These are phyloP conservation scores for Sparus aurata DNA, from an alignment of 2,797 vertebrate genomes.

Conservation along the genomic window DNA sequence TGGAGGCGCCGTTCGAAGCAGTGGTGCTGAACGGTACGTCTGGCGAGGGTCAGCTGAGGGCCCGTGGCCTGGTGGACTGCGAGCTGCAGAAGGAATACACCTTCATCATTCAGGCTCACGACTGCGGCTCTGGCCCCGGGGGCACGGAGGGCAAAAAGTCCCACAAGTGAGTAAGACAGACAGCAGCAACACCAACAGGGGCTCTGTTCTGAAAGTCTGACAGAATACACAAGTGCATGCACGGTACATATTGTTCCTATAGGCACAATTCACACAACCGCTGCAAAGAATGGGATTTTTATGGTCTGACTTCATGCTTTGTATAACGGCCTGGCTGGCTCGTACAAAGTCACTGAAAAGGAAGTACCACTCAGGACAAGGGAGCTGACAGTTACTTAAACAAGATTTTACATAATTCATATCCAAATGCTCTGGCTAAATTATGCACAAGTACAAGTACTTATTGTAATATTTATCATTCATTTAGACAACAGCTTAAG, in stretches of 20 bases:
- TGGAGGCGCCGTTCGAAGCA: constrained; percentile 93
- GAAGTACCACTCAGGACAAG: neutral
- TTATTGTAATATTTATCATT: constrained; percentile 29
- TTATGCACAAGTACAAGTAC: constrained; percentile 13
- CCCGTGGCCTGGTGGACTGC: constrained; percentile 92
- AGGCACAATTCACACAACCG: neutral
- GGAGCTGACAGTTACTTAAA: constrained; percentile 19
- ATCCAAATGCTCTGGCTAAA: constrained; percentile 12
- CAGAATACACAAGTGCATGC: neutral
- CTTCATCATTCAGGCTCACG: constrained; percentile 97
- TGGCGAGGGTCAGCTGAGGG: constrained; percentile 93
- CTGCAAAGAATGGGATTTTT: neutral
- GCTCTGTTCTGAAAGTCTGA: neutral
- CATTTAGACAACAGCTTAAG: constrained; percentile 8
- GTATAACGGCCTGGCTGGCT: neutral
- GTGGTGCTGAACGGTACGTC: constrained; percentile 97
- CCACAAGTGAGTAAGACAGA: constrained; percentile 92
- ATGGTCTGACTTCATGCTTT: neutral
- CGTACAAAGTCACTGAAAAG: neutral
- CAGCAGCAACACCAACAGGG: neutral
- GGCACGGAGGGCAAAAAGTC: constrained; percentile 95
- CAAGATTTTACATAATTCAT: constrained; percentile 30
- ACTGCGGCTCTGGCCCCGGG: constrained; percentile 90
- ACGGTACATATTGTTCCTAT: neutral
- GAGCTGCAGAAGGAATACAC: constrained; percentile 97